Evolutionary conservation across 2,797 vertebrate species (phyloP).

Genomic region (Propithecus deckenii): DNA sequence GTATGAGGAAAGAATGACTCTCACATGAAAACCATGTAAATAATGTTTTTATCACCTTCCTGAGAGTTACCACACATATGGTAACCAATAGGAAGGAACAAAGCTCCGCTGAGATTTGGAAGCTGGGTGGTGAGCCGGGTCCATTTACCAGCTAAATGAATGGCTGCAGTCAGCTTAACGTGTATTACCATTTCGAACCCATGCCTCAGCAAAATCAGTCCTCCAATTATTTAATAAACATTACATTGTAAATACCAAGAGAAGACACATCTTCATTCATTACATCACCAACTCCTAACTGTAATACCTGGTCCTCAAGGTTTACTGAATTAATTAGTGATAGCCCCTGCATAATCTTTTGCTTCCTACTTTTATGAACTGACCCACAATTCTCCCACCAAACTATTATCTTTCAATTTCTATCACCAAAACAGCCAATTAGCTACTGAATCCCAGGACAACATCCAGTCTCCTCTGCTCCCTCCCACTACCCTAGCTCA

Average conservation of each 20-base stretch:
- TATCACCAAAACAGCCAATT: not conserved
- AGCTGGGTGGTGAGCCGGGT: not conserved
- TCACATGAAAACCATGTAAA: slow-evolving; percentile 33
- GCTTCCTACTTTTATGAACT: not conserved
- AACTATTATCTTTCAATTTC: not conserved
- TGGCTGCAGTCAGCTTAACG: not conserved
- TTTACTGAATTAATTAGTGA: not conserved
- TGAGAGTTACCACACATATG: not conserved
- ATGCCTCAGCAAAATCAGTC: not conserved
- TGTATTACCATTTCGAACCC: not conserved
- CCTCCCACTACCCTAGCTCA: not conserved
- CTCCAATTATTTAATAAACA: too few relatives aligned
- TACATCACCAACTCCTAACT: not conserved
- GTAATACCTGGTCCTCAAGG: not conserved
- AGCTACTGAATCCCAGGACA: not conserved
- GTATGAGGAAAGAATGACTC: not conserved
- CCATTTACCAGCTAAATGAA: not conserved
- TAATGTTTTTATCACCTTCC: not conserved
- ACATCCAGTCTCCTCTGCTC: not conserved
- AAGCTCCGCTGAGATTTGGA: not conserved
- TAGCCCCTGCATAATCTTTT: not conserved
- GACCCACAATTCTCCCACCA: not conserved
- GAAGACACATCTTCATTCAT: not conserved
- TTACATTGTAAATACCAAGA: not conserved
- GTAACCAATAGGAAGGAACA: not conserved